Percentiles rank a stretch among this genome's conserved stretches.
Conservation (phyloP, 1,140 invertebrate species). For the Cryptotermes secundus region DNA sequence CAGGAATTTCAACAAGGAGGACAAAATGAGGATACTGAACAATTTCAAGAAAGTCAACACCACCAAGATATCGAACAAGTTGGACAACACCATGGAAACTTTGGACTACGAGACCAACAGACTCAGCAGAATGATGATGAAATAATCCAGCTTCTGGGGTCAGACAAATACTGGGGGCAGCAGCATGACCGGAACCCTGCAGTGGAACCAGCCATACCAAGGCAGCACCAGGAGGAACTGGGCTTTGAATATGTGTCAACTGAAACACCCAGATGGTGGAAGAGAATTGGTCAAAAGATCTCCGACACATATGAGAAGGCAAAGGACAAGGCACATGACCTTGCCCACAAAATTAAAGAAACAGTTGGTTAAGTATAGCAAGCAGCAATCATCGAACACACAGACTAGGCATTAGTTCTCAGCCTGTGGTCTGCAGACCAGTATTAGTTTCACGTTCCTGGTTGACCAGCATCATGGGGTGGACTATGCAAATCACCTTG, state of each 20-base stretch:
- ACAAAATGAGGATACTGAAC: not conserved
- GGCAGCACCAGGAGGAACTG: not conserved
- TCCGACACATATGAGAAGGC: not conserved
- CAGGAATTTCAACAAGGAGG: not conserved
- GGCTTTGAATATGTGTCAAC: not conserved
- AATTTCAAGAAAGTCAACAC: constrained; percentile 22
- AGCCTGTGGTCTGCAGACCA: no score
- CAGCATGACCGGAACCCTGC: not conserved
- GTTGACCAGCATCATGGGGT: no score
- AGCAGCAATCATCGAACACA: no score
- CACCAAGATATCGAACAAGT: not conserved
- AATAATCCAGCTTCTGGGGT: not conserved
- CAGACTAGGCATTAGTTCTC: no score
- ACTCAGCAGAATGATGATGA: constrained; percentile 20
- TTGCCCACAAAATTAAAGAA: constrained; percentile 14
- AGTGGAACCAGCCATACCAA: not conserved
- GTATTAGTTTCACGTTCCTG: no score
- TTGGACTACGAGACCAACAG: not conserved
- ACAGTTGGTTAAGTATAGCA: not conserved
- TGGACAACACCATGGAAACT: not conserved
- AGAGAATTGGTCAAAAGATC: not conserved
- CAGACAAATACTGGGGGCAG: not conserved
- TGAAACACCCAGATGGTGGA: not conserved
- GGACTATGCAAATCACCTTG: no score
- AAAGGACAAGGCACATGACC: not conserved